These are phyloP conservation scores for Apantesis nais DNA, from an alignment of 2,888 invertebrate species.

Conservation along the genomic window DNA sequence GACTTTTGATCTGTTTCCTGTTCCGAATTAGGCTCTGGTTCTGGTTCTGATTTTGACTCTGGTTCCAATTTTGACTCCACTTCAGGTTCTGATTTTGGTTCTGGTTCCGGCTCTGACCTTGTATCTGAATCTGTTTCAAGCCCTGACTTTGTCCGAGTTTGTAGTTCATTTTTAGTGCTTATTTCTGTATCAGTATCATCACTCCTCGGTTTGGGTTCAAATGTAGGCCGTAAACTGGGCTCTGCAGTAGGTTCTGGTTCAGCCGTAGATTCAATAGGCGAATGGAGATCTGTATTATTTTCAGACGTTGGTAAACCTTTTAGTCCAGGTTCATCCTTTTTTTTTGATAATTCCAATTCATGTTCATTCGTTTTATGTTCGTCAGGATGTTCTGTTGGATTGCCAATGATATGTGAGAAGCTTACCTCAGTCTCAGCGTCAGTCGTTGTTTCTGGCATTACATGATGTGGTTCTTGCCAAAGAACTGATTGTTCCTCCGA, in stretches of 20 bases:
- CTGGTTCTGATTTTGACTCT: conserved; percentile 46
- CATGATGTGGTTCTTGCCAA: conserved; percentile 67
- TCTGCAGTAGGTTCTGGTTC: conserved; percentile 41
- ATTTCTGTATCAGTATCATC: conserved; percentile 40
- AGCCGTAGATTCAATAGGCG: conserved; percentile 42
- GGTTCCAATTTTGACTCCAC: conserved; percentile 45
- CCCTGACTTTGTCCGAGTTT: conserved; percentile 43
- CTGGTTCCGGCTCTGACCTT: conserved; percentile 51
- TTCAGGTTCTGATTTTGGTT: conserved; percentile 43
- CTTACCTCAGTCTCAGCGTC: conserved; percentile 64
- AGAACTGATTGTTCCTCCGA: conserved; percentile 55
- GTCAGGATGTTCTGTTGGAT: conserved; percentile 37
- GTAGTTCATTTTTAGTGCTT: conserved; percentile 9
- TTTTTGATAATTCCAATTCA: conserved; percentile 41
- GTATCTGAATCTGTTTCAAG: conserved; percentile 7
- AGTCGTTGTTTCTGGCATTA: conserved; percentile 59
- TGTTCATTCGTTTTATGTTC: conserved; percentile 21
- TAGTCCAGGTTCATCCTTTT: conserved; percentile 45
- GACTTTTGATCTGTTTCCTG: conserved; percentile 35
- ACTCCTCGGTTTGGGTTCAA: conserved; percentile 25
- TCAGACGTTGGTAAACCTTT: conserved; percentile 13
- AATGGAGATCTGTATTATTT: conserved; percentile 29
- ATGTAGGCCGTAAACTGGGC: conserved; percentile 51
- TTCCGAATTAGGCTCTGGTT: conserved; percentile 44
- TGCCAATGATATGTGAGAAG: conserved; percentile 69